Percentiles rank a stretch among this genome's conserved stretches.
Conservation (phyloP, 2,797 vertebrate genomes). For the Eremophila alpestris region DNA sequence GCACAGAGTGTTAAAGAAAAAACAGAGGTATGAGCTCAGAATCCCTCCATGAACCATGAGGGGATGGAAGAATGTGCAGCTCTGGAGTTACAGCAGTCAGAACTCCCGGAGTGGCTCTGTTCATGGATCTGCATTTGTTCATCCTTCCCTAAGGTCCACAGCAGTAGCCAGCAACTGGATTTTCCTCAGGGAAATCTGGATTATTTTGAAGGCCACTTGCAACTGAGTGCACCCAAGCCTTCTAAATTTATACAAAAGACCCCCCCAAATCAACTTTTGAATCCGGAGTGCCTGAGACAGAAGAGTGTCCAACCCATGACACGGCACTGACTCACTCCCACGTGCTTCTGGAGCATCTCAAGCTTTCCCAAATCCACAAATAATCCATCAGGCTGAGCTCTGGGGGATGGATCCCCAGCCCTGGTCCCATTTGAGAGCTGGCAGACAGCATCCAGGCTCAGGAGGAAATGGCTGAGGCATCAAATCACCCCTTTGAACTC, state of each 20-base stretch:
- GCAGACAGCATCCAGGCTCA: not conserved
- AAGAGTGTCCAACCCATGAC: not conserved
- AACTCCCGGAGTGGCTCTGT: not conserved
- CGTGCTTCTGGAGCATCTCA: not conserved
- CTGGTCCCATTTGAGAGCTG: not conserved
- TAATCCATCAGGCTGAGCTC: not conserved
- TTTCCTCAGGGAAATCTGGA: not conserved
- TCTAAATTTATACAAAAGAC: not conserved
- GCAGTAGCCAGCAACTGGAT: not conserved
- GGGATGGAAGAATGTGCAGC: not conserved
- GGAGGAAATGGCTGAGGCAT: constrained; percentile 59
- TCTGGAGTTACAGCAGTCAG: not conserved
- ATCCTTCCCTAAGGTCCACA: not conserved
- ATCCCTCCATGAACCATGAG: not conserved
- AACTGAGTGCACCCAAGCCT: not conserved
- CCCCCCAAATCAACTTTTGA: not conserved
- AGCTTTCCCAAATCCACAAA: not conserved
- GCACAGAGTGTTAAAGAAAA: not conserved
- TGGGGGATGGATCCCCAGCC: not conserved
- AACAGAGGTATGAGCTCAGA: not conserved
- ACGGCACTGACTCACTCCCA: not conserved
- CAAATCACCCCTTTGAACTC: not conserved
- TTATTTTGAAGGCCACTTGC: not conserved
- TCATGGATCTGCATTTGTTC: not conserved
- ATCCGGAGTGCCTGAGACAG: not conserved